Base-by-base conservation (phyloP, 2,888 invertebrate species). In the Pyrrhia umbra region DNA sequence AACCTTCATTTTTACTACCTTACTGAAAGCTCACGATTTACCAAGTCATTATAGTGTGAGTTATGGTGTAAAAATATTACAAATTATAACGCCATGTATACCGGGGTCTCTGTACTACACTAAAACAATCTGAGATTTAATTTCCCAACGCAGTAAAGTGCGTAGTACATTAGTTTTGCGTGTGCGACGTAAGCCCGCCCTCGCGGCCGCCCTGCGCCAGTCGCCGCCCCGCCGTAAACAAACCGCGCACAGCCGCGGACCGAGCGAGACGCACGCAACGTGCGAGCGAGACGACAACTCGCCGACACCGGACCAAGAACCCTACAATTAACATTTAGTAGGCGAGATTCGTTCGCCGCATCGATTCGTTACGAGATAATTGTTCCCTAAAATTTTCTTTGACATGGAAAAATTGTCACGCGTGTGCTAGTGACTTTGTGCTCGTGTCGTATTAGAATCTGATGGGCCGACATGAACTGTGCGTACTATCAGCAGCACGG, bases 361-460 rank as follows among this genome's bases (percentile, higher is more conserved):
- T 94, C 94, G 92, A 93, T 94, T 94, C 94, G 94, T 94, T 90
- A 93, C 92, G 89, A 88, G 90, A 91, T 94, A 94, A 94, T 93
- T 93, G 92, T 90, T 91, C 91, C 88, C 88, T 83, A 80, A 83
- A 85, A 89, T 89, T 92, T 92, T 89, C 85, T 88, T 85, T 86
- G 81, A 84, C 82, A 83, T 88, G 91, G 88, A 92, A 89, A 92
- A 88, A 84, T 80, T 65, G 87, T 89, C 88, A 82, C 79, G 83
- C 83, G 84, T 79, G 85, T 85, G 85, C 78, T 74, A 69, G 80
- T 75, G 68, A 50, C 42, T 57, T 56, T 72, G 70, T 75, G 80
- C 43, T 66, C 71, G 82, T 84, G 79, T 75, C 82, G 68, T 80
- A 75, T 80, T 78, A 83, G 85, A 87, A 82, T 78, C 86, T 78